Evolutionary conservation across 2,888 invertebrate genomes (phyloP).

Genomic region (Ophioninae sp.): DNA sequence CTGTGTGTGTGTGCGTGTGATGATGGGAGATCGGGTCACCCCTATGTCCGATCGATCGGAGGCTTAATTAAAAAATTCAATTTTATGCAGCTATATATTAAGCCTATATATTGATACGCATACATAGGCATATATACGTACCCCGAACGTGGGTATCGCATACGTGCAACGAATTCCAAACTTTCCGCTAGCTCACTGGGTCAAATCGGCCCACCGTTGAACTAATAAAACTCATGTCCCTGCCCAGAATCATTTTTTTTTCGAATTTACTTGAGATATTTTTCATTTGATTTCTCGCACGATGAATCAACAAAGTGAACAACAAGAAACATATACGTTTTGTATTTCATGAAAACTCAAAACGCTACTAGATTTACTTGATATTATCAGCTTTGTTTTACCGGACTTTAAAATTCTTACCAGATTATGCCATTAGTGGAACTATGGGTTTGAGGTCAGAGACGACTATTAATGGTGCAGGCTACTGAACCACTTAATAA

Average conservation of each 20-base stretch:
- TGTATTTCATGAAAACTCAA: background rate
- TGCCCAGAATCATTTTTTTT: background rate
- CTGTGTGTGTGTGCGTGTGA: background rate
- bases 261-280: background rate
- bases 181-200: background rate
- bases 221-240: background rate
- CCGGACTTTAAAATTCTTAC: too few species aligned
- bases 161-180: conserved; percentile 42
- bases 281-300: too few species aligned
- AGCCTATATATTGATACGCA: background rate
- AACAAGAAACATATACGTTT: too few species aligned
- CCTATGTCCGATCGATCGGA: conserved; percentile 25
- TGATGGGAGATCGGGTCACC: conserved; percentile 8
- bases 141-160: background rate
- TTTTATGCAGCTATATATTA: conserved; percentile 12
- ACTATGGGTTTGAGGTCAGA: too few species aligned
- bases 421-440: too few species aligned
- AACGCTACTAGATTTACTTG: too few species aligned
- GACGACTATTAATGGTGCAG: too few species aligned
- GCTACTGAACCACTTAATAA: too few species aligned
- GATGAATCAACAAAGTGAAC: too few species aligned
- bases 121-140: background rate
- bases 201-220: background rate
- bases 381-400: background rate
- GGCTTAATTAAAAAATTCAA: conserved; percentile 48